Conservation (phyloP, 2,797 vertebrate species). For the Neostethus bicornis region DNA sequence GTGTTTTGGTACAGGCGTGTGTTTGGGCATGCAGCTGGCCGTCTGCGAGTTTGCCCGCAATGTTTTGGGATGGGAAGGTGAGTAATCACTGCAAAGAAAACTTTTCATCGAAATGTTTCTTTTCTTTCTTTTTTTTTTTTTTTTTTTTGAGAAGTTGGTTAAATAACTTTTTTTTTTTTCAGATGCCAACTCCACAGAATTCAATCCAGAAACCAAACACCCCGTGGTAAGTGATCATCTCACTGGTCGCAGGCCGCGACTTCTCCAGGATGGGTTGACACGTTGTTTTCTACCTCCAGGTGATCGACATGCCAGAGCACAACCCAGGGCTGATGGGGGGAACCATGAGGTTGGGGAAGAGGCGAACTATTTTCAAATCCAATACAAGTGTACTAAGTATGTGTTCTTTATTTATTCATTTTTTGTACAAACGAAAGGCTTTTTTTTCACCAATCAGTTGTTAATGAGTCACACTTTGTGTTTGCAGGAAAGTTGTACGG, state of each 20-base stretch:
- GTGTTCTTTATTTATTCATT: too few species aligned
- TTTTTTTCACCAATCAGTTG: neutral
- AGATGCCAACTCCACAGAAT: slow-evolving; percentile 98
- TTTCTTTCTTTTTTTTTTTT: slow-evolving; percentile 28
- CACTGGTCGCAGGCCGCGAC: slow-evolving; percentile 7
- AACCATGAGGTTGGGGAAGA: slow-evolving; percentile 94
- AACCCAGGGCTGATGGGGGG: slow-evolving; percentile 95
- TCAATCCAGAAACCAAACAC: slow-evolving; percentile 89
- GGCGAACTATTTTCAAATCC: slow-evolving; percentile 90
- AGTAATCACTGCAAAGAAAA: slow-evolving; percentile 26
- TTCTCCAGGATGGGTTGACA: slow-evolving; percentile 11
- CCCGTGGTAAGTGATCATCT: slow-evolving; percentile 86
- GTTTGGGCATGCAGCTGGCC: slow-evolving; percentile 95
- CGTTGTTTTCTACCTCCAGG: slow-evolving; percentile 74
- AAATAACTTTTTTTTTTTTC: slow-evolving; percentile 46
- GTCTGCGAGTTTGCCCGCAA: slow-evolving; percentile 93
- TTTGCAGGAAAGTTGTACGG: slow-evolving; percentile 89
- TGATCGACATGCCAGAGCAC: slow-evolving; percentile 98
- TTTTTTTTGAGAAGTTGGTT: slow-evolving; percentile 6
- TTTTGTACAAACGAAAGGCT: neutral
- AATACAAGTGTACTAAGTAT: slow-evolving; percentile 88
- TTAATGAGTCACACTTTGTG: slow-evolving; percentile 10
- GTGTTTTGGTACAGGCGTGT: slow-evolving; percentile 84
- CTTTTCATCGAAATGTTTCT: slow-evolving; percentile 6
- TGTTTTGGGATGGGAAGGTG: slow-evolving; percentile 92